Conservation (phyloP, 2,797 vertebrate genomes). For the Ptychobarbus kaznakovi region DNA sequence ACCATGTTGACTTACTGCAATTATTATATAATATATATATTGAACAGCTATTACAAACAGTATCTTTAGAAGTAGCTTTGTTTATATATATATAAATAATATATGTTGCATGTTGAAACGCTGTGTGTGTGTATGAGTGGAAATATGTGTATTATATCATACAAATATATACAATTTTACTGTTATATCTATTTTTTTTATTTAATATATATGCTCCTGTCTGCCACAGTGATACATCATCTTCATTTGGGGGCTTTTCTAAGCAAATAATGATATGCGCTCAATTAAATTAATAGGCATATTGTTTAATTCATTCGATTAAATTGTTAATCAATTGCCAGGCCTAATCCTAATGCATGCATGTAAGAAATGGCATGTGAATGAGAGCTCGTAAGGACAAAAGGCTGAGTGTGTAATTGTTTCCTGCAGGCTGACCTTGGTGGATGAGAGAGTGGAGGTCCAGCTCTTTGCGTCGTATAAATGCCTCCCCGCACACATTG, state of each 20-base stretch:
- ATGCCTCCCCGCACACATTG: constrained; percentile 83
- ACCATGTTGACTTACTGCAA: background rate
- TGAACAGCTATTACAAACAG: background rate
- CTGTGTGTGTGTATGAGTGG: background rate
- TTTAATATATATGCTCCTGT: background rate
- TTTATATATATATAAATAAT: background rate
- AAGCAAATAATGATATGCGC: background rate
- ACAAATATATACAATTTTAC: too few species aligned
- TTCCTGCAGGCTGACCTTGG: constrained; percentile 75
- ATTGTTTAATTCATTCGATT: constrained; percentile 11
- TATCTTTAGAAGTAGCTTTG: background rate
- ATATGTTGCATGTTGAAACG: too few species aligned
- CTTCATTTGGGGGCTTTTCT: background rate
- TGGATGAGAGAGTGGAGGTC: constrained; percentile 88
- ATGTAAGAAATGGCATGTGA: constrained; percentile 11
- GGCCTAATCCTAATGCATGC: background rate
- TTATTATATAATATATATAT: background rate
- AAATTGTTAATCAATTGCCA: background rate
- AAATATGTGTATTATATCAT: background rate
- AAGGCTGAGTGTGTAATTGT: constrained; percentile 4
- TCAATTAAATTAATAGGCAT: background rate
- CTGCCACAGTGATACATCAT: background rate
- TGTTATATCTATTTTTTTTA: too few species aligned
- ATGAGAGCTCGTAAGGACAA: background rate
- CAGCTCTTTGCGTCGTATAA: constrained; percentile 86